A percentile compares a stretch with the other conserved stretches of the same genome.
phyloP scores from a whole-genome alignment of 2,797 vertebrate genomes.

The Avahi laniger region DNA sequence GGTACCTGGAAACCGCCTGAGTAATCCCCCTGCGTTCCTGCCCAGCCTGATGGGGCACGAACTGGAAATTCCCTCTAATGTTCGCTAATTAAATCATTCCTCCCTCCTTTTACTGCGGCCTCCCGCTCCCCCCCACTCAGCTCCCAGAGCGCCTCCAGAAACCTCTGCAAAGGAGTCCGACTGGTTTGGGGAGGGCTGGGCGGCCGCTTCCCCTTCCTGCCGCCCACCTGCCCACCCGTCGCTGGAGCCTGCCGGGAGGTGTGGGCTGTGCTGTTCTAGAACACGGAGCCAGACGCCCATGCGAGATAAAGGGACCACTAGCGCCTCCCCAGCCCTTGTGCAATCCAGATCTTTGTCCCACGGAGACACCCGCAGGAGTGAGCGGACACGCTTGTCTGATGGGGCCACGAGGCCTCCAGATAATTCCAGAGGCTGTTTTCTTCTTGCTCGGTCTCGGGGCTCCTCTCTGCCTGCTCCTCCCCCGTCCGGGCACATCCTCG shows the following conservation, averaged over 20 bases:
- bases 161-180: constrained; percentile 49
- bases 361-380: background rate
- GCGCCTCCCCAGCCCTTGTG: background rate
- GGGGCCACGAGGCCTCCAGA: constrained; percentile 7
- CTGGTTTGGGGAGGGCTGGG: constrained; percentile 59
- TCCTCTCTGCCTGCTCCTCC: background rate
- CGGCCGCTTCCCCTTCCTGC: background rate
- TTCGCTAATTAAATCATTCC: constrained; percentile 60
- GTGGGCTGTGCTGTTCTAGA: background rate
- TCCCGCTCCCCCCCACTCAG: constrained; percentile 54
- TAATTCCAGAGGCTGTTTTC: background rate
- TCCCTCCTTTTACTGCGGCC: background rate
- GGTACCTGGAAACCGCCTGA: constrained; percentile 49
- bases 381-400: constrained; percentile 37
- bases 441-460: background rate
- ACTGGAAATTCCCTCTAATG: constrained; percentile 74
- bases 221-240: background rate
- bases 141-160: constrained; percentile 43
- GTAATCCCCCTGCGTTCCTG: background rate
- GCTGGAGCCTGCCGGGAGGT: background rate
- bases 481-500: rapidly evolving
- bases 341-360: background rate
- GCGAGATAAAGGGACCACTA: background rate
- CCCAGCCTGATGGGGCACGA: constrained; percentile 56
- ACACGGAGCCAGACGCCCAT: background rate